Evolutionary conservation across 2,888 invertebrate species (phyloP).

Genomic region (Selenia dentaria): DNA sequence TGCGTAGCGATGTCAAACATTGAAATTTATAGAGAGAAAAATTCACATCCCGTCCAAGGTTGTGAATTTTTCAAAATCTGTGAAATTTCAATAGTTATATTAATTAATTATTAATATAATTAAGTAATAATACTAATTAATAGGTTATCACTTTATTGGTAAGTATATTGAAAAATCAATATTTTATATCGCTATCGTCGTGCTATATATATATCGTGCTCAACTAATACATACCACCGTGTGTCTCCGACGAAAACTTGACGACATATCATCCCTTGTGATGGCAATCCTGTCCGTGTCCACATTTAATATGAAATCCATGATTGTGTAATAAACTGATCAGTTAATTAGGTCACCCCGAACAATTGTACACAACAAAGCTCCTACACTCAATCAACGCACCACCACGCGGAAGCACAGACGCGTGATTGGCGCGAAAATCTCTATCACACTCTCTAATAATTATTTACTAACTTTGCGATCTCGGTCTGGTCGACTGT

Average conservation of each 20-base stretch:
- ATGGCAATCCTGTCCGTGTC: slow-evolving; percentile 87
- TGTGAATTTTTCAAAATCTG: no score
- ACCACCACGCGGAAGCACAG: slow-evolving; percentile 38
- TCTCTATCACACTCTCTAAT: slow-evolving; percentile 31
- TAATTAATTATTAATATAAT: no score
- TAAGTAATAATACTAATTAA: no score
- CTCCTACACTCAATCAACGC: slow-evolving; percentile 31
- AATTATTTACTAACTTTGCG: slow-evolving; percentile 29
- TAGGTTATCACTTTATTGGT: no score
- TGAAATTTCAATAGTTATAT: no score
- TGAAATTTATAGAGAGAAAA: no score
- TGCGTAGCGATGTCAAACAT: no score
- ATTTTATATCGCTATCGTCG: no score
- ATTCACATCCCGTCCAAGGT: no score
- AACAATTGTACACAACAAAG: slow-evolving; percentile 35
- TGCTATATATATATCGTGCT: no score
- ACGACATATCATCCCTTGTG: slow-evolving; percentile 87
- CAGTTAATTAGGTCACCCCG: slow-evolving; percentile 38
- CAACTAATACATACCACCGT: slow-evolving; percentile 51
- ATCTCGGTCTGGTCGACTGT: slow-evolving; percentile 47
- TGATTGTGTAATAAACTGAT: slow-evolving; percentile 47
- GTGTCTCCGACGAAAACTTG: slow-evolving; percentile 79
- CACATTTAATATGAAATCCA: slow-evolving; percentile 89
- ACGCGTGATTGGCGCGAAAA: slow-evolving; percentile 56
- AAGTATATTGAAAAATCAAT: no score